Evolutionary conservation across 2,113 vertebrate genomes (phyloP), one percentile per base, ranked within the genome.

Genomic region (Tyto alba): DNA sequence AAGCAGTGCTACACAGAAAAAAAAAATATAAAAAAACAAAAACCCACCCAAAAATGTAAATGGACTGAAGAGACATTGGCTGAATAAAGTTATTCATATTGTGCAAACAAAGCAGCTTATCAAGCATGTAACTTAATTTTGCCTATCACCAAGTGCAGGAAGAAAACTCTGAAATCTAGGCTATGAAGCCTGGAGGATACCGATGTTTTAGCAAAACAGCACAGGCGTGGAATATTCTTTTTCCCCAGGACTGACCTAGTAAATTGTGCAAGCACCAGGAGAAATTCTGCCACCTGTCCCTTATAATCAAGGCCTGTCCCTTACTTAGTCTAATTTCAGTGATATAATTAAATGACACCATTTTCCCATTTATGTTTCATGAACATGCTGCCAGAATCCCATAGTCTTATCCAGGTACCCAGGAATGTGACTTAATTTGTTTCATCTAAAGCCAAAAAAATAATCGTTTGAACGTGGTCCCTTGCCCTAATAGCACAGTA

Each of bases 241-340:
- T 94, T 90, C 86, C 89, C 66, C 55, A 96, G 81, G 89, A 74
- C 67, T 84, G 30, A 93, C 73, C 86, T 97, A 95, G 76, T 90
- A 89, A 97, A 95, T 56, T 78, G 86, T 95, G 82, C 27, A 53
- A 73, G 85, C 90, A 86, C 77, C 94, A 94, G 92, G 93, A 91
- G 97, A 95, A 95, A 71, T 89, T 88, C 93, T 77, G 91, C 94
- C 96, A 84, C 94, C 76, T 86, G 73, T 95, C 89, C 95, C 85
- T 97, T 96, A 60, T 93, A 96, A 96, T 96, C 78, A 95, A 95
- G 63, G 38, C 90, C 47, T 82, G 93, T 81, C 57, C 47, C 63
- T 93, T 82, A 83, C 41, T 91, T 69, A 85, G 56, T 59, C 66
- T 94, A 75, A 82, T 91, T 68, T 76, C 57, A 75, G 64, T 75